Percentiles rank a stretch among this genome's conserved stretches.
Evolutionary conservation across 2,888 invertebrate species (phyloP).

Genomic region (Oscheius sp.): DNA sequence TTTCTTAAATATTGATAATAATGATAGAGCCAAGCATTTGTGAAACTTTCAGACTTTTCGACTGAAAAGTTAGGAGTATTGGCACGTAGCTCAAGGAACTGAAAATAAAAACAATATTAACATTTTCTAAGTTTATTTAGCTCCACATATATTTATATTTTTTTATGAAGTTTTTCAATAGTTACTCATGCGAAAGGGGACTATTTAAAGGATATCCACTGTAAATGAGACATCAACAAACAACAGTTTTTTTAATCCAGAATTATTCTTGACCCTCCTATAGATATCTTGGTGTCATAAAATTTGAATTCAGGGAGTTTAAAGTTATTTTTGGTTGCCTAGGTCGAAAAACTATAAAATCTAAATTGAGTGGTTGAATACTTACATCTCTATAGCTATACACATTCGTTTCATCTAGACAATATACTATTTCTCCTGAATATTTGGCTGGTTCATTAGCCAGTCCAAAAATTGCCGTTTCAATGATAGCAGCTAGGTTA

Average conservation of each 20-base stretch:
- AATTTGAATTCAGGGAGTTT: too few relatives aligned
- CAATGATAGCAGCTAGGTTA: constrained; percentile 56
- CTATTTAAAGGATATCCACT: too few relatives aligned
- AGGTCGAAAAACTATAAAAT: too few relatives aligned
- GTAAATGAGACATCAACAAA: too few relatives aligned
- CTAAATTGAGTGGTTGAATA: too few relatives aligned
- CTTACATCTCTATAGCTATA: constrained; percentile 54
- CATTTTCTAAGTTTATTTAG: background rate
- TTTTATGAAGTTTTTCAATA: too few relatives aligned
- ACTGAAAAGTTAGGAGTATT: constrained; percentile 1
- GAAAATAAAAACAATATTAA: constrained; percentile 12
- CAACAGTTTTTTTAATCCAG: too few relatives aligned
- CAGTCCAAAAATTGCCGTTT: constrained; percentile 50
- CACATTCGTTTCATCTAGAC: constrained; percentile 60
- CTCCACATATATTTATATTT: background rate
- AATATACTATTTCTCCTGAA: constrained; percentile 61
- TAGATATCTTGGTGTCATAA: background rate
- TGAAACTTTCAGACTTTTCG: constrained; percentile 7
- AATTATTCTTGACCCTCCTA: too few relatives aligned
- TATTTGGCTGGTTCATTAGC: constrained; percentile 36
- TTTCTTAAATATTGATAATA: constrained; percentile 26
- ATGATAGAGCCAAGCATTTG: constrained; percentile 16
- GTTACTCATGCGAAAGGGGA: too few relatives aligned
- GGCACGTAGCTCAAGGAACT: constrained; percentile 38
- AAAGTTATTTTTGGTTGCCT: too few relatives aligned